phyloP scores from a whole-genome alignment of 2,797 vertebrate species.

The Petrocephalus schoutedeni region DNA sequence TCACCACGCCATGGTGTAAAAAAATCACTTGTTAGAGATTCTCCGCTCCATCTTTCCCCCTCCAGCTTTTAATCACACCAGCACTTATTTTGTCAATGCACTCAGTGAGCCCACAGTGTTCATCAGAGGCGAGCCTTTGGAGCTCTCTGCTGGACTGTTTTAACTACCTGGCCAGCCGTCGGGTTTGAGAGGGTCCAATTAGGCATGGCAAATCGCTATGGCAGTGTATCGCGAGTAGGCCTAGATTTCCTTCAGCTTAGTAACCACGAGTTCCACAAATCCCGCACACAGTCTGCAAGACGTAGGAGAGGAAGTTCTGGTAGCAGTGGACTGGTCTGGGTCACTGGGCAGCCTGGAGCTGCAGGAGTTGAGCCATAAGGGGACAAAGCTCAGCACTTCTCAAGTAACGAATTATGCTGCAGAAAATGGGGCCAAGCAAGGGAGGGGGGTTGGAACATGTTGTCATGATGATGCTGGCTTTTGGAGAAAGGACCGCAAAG shows the following conservation, averaged over 20 bases:
- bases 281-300: not conserved
- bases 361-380: not conserved
- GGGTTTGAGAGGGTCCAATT: not conserved
- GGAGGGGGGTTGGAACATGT: not conserved
- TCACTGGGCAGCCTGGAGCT: slow-evolving; percentile 2
- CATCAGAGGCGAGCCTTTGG: not conserved
- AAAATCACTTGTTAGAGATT: slow-evolving; percentile 3
- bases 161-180: not conserved
- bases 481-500: not conserved
- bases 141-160: not conserved
- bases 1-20: not conserved
- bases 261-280: not conserved
- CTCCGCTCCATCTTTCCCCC: slow-evolving; percentile 9
- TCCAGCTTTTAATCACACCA: not conserved
- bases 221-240: not conserved
- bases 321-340: not conserved
- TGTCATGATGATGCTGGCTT: not conserved
- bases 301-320: not conserved
- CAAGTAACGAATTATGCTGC: not conserved
- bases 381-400: slow-evolving; percentile 1
- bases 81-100: slow-evolving; percentile 3
- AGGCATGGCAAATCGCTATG: not conserved
- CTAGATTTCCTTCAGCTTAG: not conserved
- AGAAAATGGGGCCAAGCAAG: not conserved
- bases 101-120: not conserved